Conservation (phyloP, 2,888 invertebrate genomes). For the Actias luna region DNA sequence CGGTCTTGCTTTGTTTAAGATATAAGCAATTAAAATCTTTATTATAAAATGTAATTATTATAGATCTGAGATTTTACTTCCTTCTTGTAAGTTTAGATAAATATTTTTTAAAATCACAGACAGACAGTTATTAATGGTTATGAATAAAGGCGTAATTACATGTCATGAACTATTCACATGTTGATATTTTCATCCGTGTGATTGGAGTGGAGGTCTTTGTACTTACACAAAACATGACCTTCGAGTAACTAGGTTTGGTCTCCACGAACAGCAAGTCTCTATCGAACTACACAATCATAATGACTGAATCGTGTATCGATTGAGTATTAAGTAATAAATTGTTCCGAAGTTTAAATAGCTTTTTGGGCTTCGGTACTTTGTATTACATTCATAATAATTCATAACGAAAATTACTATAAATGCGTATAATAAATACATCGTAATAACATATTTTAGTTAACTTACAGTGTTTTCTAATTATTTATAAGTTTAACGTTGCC, state of each 20-base stretch:
- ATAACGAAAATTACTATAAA: no score
- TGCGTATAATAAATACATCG: no score
- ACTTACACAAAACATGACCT: slow-evolving; percentile 16
- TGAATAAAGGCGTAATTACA: not conserved
- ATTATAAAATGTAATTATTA: no score
- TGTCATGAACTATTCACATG: not conserved
- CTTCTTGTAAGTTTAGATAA: no score
- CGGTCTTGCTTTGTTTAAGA: no score
- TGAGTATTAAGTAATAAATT: slow-evolving; percentile 25
- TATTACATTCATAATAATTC: not conserved
- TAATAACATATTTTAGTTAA: not conserved
- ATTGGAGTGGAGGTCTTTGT: slow-evolving; percentile 14
- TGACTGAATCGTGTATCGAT: slow-evolving; percentile 45
- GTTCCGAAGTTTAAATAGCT: not conserved
- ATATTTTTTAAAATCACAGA: not conserved
- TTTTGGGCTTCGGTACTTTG: not conserved
- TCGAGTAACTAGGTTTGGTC: slow-evolving; percentile 8
- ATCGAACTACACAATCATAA: slow-evolving; percentile 21
- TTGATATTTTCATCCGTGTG: not conserved
- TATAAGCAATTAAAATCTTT: no score
- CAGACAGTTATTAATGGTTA: not conserved
- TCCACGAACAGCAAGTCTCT: slow-evolving; percentile 9
- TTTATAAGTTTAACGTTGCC: no score
- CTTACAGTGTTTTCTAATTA: no score
- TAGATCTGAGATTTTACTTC: no score